A percentile compares a stretch with the other conserved stretches of the same genome.
Evolutionary conservation across 2,888 invertebrate genomes (phyloP).

Genomic region (Taphrorychus bicolor): DNA sequence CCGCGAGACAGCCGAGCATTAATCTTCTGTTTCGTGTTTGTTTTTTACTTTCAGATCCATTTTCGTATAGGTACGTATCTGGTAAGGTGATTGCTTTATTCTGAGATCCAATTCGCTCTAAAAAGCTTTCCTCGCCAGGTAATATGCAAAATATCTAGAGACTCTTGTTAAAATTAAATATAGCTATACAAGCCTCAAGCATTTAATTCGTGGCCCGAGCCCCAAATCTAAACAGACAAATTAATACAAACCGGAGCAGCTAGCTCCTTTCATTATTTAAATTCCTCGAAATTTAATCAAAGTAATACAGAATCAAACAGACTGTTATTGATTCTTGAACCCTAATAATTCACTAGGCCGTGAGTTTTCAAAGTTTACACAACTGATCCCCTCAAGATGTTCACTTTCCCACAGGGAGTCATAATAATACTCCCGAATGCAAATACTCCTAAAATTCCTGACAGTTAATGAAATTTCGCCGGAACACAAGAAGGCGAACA

Average conservation of each 20-base stretch:
- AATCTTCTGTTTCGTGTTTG: constrained; percentile 37
- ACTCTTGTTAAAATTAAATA: neutral
- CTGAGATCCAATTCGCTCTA: neutral
- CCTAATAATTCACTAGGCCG: constrained; percentile 39
- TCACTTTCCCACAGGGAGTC: constrained; percentile 37
- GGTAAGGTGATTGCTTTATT: constrained; percentile 15
- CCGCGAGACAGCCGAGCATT: constrained; percentile 36
- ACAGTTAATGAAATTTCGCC: constrained; percentile 45
- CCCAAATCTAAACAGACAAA: constrained; percentile 7
- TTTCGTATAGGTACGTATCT: constrained; percentile 1
- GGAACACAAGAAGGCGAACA: constrained; percentile 49
- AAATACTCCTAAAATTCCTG: constrained; percentile 43
- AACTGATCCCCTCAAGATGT: constrained; percentile 41
- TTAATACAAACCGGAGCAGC: constrained; percentile 6
- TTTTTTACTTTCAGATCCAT: constrained; percentile 22
- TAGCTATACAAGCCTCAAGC: neutral
- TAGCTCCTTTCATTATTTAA: constrained; percentile 23
- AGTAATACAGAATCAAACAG: constrained; percentile 31
- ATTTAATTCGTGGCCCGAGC: neutral
- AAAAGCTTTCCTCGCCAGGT: too few species aligned
- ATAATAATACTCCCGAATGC: constrained; percentile 28
- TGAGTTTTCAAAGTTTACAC: constrained; percentile 38
- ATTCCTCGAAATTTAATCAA: constrained; percentile 29
- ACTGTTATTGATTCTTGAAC: constrained; percentile 35
- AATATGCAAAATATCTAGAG: neutral